Conservation (phyloP, 2,888 invertebrate species). For the Phalera bucephala region DNA sequence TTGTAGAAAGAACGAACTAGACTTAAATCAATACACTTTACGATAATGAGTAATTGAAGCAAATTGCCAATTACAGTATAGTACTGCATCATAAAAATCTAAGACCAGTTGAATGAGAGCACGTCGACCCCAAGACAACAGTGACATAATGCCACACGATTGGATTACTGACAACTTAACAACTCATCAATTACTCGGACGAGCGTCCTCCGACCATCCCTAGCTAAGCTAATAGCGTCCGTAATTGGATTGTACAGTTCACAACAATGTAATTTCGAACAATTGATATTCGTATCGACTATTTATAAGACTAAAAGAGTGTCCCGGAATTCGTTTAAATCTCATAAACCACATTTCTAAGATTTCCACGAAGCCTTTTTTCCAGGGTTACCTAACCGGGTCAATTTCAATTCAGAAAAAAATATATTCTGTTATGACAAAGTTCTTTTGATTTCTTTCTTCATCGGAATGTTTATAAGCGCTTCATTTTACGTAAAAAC, state of each 20-base stretch:
- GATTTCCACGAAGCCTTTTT: no score
- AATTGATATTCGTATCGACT: constrained; percentile 7
- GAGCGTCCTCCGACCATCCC: constrained; percentile 23
- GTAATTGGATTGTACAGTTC: constrained; percentile 39
- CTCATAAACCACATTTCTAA: no score
- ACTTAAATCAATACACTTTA: constrained; percentile 24
- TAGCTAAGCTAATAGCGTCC: constrained; percentile 29
- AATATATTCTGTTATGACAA: no score
- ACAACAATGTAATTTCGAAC: constrained; percentile 33
- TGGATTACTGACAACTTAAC: constrained; percentile 57
- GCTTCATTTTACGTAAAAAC: constrained; percentile 13
- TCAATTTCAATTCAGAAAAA: no score
- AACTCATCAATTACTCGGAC: constrained; percentile 51
- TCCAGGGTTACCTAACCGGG: no score
- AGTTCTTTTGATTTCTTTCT: no score
- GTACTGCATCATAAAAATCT: constrained; percentile 37
- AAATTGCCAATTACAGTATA: constrained; percentile 44
- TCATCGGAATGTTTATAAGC: no score
- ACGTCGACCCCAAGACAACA: constrained; percentile 43
- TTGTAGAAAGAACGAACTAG: constrained; percentile 7
- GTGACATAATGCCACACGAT: constrained; percentile 58
- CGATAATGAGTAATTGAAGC: constrained; percentile 33
- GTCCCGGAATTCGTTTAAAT: no score
- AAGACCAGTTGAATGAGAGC: constrained; percentile 50
- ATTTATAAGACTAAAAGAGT: background rate